These are phyloP conservation scores for Lucilia sericata DNA, from an alignment of 1,140 invertebrate genomes.

Conservation along the genomic window DNA sequence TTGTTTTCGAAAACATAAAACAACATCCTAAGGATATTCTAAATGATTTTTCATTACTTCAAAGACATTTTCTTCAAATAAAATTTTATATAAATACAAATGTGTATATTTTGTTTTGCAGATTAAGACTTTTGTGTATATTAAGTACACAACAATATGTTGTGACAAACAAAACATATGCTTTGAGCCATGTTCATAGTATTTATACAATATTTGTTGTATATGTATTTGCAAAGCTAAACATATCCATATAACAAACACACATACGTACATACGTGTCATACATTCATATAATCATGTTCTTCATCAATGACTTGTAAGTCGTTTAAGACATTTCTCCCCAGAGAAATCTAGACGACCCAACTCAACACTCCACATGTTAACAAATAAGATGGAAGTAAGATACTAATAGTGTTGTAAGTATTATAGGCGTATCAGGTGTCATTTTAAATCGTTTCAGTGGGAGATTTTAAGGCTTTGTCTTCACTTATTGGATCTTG, in stretches of 20 bases:
- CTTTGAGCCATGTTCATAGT: no score
- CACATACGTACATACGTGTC: not conserved
- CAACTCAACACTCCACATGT: not conserved
- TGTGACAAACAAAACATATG: no score
- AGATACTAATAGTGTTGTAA: no score
- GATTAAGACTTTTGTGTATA: not conserved
- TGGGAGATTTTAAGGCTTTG: no score
- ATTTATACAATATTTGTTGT: no score
- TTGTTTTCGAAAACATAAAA: slow-evolving; percentile 3
- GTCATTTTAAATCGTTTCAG: no score
- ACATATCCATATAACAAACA: not conserved
- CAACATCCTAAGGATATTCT: slow-evolving; percentile 9
- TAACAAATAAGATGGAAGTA: not conserved
- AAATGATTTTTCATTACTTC: slow-evolving; percentile 7
- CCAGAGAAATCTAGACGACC: not conserved
- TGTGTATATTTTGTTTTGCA: not conserved
- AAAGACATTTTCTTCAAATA: not conserved
- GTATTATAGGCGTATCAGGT: no score
- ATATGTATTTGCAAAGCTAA: not conserved
- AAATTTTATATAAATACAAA: not conserved
- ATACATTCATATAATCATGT: not conserved
- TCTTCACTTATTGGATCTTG: no score
- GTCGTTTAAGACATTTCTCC: not conserved
- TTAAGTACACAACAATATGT: not conserved
- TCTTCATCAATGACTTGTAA: slow-evolving; percentile 19